phyloP scores from a whole-genome alignment of 92 coral and sea anemone species.

The Phenganax marumi region DNA sequence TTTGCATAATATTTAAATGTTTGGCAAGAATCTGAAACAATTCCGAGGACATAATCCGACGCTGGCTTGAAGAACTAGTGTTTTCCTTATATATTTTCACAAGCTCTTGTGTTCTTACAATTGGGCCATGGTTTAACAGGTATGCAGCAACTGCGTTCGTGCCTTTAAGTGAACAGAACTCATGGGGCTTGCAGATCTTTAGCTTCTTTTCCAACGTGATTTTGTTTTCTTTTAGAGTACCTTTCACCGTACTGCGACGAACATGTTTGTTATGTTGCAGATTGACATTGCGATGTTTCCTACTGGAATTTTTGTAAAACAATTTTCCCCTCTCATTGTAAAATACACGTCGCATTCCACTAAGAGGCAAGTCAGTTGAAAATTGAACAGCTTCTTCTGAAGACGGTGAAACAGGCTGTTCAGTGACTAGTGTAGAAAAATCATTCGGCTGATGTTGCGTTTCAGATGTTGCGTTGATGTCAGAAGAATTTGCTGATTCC shows the following conservation, averaged over 20 bases:
- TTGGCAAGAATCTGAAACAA: constrained; percentile 47
- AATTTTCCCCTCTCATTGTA: constrained; percentile 15
- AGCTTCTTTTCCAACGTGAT: constrained; percentile 32
- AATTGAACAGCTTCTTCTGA: no score
- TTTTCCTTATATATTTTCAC: constrained; percentile 41
- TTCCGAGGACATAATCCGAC: constrained; percentile 55
- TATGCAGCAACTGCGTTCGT: constrained; percentile 45
- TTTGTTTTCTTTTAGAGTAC: constrained; percentile 45
- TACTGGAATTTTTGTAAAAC: constrained; percentile 18
- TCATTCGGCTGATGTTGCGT: no score
- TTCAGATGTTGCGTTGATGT: no score
- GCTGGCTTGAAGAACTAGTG: constrained; percentile 40
- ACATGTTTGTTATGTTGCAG: constrained; percentile 7
- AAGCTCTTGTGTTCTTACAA: constrained; percentile 53
- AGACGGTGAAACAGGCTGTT: no score
- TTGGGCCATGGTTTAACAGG: constrained; percentile 51
- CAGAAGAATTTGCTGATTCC: no score
- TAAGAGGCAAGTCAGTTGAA: constrained; percentile 13
- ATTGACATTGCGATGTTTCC: not conserved
- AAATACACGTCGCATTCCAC: constrained; percentile 9
- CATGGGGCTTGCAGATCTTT: constrained; percentile 21
- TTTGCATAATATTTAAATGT: constrained; percentile 52
- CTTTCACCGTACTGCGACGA: constrained; percentile 47
- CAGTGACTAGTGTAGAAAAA: no score
- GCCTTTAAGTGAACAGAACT: constrained; percentile 29